Percentiles rank a stretch among this genome's conserved stretches.
Evolutionary conservation across 1,140 invertebrate genomes (phyloP).

Genomic region (Lepidurus couesii): DNA sequence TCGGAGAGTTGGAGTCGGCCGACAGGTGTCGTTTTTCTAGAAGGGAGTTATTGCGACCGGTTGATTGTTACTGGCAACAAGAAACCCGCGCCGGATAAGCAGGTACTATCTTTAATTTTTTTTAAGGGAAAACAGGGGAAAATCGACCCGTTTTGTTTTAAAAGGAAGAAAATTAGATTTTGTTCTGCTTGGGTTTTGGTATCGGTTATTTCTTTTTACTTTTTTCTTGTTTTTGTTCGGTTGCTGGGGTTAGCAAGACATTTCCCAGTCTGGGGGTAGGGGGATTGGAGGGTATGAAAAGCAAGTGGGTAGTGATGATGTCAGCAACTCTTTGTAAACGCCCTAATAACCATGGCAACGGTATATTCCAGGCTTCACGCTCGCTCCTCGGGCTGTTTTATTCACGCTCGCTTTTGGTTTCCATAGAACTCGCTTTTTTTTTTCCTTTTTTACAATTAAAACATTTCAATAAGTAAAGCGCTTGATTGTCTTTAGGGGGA

Average conservation of each 20-base stretch:
- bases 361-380: neutral
- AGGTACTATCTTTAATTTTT: slow-evolving; percentile 44
- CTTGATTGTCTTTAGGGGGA: neutral
- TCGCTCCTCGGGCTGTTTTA: slow-evolving; percentile 20
- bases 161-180: no score
- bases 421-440: neutral
- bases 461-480: neutral
- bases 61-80: slow-evolving; percentile 50
- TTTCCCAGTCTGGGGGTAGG: neutral
- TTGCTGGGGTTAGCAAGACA: neutral
- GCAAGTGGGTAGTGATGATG: slow-evolving; percentile 24
- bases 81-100: slow-evolving; percentile 47
- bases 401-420: slow-evolving; percentile 2
- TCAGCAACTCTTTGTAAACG: slow-evolving; percentile 19
- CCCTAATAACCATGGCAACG: neutral
- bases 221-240: neutral
- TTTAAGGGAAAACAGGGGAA: slow-evolving; percentile 25
- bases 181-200: no score
- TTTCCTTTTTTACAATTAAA: neutral
- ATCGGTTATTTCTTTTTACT: neutral
- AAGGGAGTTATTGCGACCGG: slow-evolving; percentile 84
- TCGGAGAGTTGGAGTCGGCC: slow-evolving; percentile 67
- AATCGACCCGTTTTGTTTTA: neutral
- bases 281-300: neutral
- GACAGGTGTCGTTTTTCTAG: slow-evolving; percentile 75